Base-by-base conservation (phyloP, 2,797 vertebrate species). In the Gouania willdenowi region DNA sequence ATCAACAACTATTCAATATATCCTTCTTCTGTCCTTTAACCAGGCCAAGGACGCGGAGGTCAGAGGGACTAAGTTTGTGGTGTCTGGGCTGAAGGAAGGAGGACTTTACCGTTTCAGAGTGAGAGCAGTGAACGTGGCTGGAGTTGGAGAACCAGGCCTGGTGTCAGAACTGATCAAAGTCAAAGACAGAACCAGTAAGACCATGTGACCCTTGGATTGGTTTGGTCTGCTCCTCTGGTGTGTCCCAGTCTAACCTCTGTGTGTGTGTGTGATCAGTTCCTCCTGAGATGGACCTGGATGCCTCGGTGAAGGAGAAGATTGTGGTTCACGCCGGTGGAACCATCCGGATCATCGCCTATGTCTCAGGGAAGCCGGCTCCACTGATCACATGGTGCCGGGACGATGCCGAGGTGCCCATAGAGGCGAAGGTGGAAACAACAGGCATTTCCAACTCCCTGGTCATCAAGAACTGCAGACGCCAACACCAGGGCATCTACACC, bases 21-120 rank as follows among this genome's bases (percentile, higher is more conserved):
- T n/a, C n/a, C n/a, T n/a, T n/a, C n/a, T n/a, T n/a, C n/a, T n/a
- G n/a, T n/a, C n/a, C n/a, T 43, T 4, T 37, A 15, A 77, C 16
- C 63, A 99, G 97, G 96, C 87, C 12, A 98, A 99, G 87, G 96
- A 99, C 55, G 97, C 89, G 52, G 96, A 98, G 88, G 81, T 99
- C 53, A 92, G 97, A 91, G 95, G 95, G 75, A 98, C 92, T 13
- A 98, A 93, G 80, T 95, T 95, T 1, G 92, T 98, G 70, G 88
- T 98, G 40, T 51, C 89, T 7, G 92, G 88, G 42, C 85, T 99
- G 62, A 97, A 95, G 78, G 95, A 95, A 87, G 93, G 94, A 3
- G 88, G 88, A 50, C 86, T 98, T 49, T 99, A 98, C 80, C 88
- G 87, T 75, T 99, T 98, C 70, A 90, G 95, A 84, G 97, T 99